Conservation (phyloP, 2,113 vertebrate species). For the Anhinga rufa region DNA sequence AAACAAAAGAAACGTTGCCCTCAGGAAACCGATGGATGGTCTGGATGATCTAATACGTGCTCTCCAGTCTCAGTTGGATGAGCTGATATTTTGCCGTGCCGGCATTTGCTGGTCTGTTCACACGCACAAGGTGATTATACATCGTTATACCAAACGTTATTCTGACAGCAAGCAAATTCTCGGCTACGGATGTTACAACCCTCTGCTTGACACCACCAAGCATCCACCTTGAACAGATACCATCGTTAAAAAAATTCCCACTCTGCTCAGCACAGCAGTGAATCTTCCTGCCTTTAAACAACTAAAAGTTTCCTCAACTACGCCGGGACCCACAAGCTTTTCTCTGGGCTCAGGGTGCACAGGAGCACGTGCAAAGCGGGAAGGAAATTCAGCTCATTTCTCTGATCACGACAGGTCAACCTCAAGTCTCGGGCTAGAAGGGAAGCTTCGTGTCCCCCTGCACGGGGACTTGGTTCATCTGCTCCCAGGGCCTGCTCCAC, state of each 20-base stretch:
- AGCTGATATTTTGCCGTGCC: neutral
- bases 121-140: neutral
- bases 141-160: neutral
- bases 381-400: neutral
- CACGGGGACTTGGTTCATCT: too few relatives aligned
- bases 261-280: neutral
- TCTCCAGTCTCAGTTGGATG: neutral
- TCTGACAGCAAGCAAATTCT: neutral
- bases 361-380: rapidly evolving
- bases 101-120: neutral
- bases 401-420: rapidly evolving
- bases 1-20: conserved; percentile 20
- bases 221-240: neutral
- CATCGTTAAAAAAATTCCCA: rapidly evolving
- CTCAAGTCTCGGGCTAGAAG: neutral
- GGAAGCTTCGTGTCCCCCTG: neutral
- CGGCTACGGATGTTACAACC: neutral
- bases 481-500: neutral
- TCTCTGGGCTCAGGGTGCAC: neutral
- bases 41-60: neutral
- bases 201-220: neutral
- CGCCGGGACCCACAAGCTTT: rapidly evolving
- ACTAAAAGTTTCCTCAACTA: neutral
- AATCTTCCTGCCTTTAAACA: neutral
- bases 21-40: neutral